Evolutionary conservation across 64 coral and sea anemone genomes (phyloP), one percentile per base, ranked within the genome.

Genomic region (Stichodactyla helianthus): DNA sequence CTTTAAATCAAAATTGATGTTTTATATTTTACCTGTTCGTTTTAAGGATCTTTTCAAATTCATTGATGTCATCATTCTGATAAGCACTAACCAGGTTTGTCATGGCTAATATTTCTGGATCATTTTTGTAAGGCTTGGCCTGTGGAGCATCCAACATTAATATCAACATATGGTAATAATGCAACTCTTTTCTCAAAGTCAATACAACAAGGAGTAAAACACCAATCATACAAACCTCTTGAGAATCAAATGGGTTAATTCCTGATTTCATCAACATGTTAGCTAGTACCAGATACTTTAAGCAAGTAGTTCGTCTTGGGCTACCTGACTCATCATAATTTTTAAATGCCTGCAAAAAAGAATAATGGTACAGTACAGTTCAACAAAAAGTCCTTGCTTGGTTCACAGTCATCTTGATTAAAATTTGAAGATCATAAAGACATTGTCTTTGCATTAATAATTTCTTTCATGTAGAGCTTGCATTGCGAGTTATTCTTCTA

Each of bases 231-330:
- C 62, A 23, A 65, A 65, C 93, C 83, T 99, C 97, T 86, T 99
- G 97, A 20, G 97, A 99, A 82, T 99, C 97, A 93, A 99, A 99
- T 25, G 97, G 97, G 56, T 99, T 99, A 20, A 99, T 99, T 52
- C 97, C 97, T 77, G 97, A 99, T 79, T 99, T 99, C 97, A 99
- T 99, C 2, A 99, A 86, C 97, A 99, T 99, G 83, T 99, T 99
- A 2, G 97, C 97, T 50, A 99, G 84, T 16, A 99, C 97, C 51
- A 99, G 71, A 62, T 99, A 99, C 71, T 99, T 99, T 59, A 99
- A 84, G 82, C 97, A 99, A 2, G 97, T 99, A 65, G 97, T 99
- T 17, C 97, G 87, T 50, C 97, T 99, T 35, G 90, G 88, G 28
- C 97, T 99, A 0, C 97, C 97, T 77, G 97, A 99, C 77, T 99